Base-by-base conservation (phyloP, 1,140 invertebrate genomes). In the Drosophila serrata region DNA sequence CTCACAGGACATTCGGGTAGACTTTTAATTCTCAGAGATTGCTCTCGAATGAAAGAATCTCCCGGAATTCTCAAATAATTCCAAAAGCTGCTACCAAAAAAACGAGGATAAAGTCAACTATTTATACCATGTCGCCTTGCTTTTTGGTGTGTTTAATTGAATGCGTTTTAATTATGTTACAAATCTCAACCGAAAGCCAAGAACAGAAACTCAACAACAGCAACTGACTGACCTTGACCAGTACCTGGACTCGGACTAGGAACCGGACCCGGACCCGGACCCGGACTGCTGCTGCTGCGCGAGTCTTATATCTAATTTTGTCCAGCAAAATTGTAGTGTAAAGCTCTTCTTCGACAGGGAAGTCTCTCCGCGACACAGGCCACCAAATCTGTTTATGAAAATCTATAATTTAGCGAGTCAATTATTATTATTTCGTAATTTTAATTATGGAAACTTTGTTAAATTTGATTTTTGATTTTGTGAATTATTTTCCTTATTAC, bases 71-170 rank as follows among this genome's bases (percentile, higher is more conserved):
- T 29, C 22, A 15, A 49, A 49, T 17, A 53, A 39, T 55, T 59
- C 29, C 40, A 51, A 45, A 55, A 69, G 42, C 75, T 69, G 74
- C 63, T 69, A 60, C 59, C 70, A 70, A 79, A 46, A 46, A 46
- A 49, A 17, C 27, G 46, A 49, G 45, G 19, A n/a, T 33, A 39
- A 65, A 29, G 51, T 51, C 53, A 59, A 69, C 48, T 51, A 65
- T 40, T 48, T 48, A 37, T 48, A 37, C 55, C 59, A 76, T 57
- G 49, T 82, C 62, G 65, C 67, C 78, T 90, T 90, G 81, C 85
- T 85, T 90, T 90, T 90, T 90, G 85, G 85, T 90, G 85, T 90
- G 74, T 75, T 90, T 90, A 90, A 90, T 90, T 90, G 67, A 90
- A 90, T 90, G 69, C 69, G 86, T 90, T 90, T 90, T 90, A 90